Evolutionary conservation across 2,888 invertebrate species (phyloP).

Genomic region (Lithosia quadra): DNA sequence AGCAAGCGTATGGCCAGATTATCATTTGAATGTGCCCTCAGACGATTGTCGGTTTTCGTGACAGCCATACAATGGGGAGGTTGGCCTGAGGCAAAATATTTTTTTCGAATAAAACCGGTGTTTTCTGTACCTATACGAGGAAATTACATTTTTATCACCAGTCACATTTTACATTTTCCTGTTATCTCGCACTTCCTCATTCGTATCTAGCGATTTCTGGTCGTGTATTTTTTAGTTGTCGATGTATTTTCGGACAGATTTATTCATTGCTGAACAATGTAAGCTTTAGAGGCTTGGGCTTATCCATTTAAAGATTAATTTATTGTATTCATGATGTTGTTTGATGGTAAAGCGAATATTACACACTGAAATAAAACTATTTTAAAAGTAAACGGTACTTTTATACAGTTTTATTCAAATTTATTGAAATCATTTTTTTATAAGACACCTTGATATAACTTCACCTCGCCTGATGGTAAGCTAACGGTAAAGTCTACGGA

Average conservation of each 20-base stretch:
- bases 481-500: too few species aligned
- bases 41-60: constrained; percentile 82
- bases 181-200: constrained; percentile 60
- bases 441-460: too few species aligned
- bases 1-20: constrained; percentile 82
- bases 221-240: constrained; percentile 49
- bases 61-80: constrained; percentile 78
- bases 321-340: background rate
- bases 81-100: constrained; percentile 74
- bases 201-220: constrained; percentile 53
- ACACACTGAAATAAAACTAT: background rate
- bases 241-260: constrained; percentile 26
- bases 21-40: constrained; percentile 85
- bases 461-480: too few species aligned
- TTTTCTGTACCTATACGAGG: constrained; percentile 65
- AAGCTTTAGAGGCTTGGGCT: background rate
- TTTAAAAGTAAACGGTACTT: background rate
- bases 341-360: background rate
- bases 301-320: background rate
- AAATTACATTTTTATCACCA: constrained; percentile 79
- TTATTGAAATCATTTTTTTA: too few species aligned
- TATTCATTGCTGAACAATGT: background rate
- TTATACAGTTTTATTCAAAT: too few species aligned
- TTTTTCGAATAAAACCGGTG: constrained; percentile 70
- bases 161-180: constrained; percentile 65